Evolutionary conservation across 2,888 invertebrate species (phyloP).

Genomic region (Drosophila putrida): DNA sequence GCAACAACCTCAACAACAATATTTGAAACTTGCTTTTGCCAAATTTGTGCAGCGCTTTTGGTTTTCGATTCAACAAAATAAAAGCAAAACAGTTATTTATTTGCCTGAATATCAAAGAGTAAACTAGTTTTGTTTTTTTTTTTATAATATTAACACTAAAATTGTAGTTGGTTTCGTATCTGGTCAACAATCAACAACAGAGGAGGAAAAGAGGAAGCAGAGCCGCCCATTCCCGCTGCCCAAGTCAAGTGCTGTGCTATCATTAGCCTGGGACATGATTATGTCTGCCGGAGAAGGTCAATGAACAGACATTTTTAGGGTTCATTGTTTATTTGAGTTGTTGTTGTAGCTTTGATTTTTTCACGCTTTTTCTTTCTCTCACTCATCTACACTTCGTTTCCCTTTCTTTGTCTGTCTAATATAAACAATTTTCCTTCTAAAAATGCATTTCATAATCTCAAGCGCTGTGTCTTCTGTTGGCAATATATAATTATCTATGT

Average conservation of each 20-base stretch:
- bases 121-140: constrained; percentile 37
- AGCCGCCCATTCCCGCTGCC: neutral
- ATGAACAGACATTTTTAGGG: constrained; percentile 69
- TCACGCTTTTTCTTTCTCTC: constrained; percentile 18
- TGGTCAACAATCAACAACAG: neutral
- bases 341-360: constrained; percentile 46
- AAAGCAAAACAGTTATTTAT: constrained; percentile 46
- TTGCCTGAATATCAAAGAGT: constrained; percentile 26
- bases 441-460: constrained; percentile 66
- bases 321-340: constrained; percentile 67
- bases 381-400: constrained; percentile 1
- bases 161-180: constrained; percentile 42
- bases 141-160: constrained; percentile 22
- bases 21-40: constrained; percentile 65
- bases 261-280: constrained; percentile 53
- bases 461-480: constrained; percentile 28
- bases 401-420: neutral
- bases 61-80: constrained; percentile 27
- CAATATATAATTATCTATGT: constrained; percentile 17
- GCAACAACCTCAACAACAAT: constrained; percentile 19
- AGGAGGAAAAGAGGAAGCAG: neutral
- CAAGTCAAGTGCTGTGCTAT: constrained; percentile 54
- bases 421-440: constrained; percentile 14
- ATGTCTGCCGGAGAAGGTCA: constrained; percentile 63
- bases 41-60: constrained; percentile 57